These are phyloP conservation scores for Haplochromis vanheusdeni DNA, from an alignment of 2,113 vertebrate genomes.

Conservation along the genomic window DNA sequence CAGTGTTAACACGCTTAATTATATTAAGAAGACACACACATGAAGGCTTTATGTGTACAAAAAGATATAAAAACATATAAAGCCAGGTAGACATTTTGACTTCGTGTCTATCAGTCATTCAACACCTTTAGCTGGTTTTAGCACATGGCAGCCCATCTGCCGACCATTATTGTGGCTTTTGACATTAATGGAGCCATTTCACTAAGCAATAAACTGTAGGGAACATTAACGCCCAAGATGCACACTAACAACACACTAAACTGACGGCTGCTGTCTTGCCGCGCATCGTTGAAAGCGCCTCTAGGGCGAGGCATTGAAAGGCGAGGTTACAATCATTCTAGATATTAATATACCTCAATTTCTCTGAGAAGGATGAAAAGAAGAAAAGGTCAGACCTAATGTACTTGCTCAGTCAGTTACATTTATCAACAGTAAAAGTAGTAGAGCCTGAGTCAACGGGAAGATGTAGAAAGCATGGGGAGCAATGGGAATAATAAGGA, in stretches of 20 bases:
- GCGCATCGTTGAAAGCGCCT: slow-evolving; percentile 18
- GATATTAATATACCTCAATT: slow-evolving; percentile 27
- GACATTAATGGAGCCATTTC: slow-evolving; percentile 52
- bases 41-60: not conserved
- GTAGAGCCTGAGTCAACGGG: not conserved
- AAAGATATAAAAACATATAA: not conserved
- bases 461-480: not conserved
- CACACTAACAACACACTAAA: slow-evolving; percentile 32
- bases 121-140: not conserved
- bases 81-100: not conserved
- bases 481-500: not conserved
- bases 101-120: not conserved
- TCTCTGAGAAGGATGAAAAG: not conserved
- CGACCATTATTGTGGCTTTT: slow-evolving; percentile 29
- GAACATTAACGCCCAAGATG: slow-evolving; percentile 48
- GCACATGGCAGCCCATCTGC: slow-evolving; percentile 22
- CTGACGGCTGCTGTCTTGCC: slow-evolving; percentile 21
- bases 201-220: slow-evolving; percentile 38
- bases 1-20: not conserved
- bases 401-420: not conserved
- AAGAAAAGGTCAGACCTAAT: not conserved
- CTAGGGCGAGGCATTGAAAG: not conserved
- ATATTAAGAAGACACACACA: not conserved
- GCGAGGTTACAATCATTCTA: not conserved
- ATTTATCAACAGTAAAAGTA: not conserved